Percentiles rank a stretch among this genome's conserved stretches.
phyloP scores from a whole-genome alignment of 2,888 invertebrate species.

The Mesorhabditis sp. region DNA sequence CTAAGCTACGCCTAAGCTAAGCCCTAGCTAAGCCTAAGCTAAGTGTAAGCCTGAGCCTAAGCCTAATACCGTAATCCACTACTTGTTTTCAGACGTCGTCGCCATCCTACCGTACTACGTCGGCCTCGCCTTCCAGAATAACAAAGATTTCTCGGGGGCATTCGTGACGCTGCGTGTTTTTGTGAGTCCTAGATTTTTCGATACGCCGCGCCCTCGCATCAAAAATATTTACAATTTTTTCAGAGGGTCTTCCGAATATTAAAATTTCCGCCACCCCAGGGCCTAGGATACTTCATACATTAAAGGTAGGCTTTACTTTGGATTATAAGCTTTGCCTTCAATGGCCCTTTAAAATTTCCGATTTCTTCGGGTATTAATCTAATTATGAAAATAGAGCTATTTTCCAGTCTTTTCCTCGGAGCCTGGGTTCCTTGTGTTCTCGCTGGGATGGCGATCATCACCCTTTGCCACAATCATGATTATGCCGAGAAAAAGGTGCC shows the following conservation, averaged over 20 bases:
- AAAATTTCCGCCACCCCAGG: slow-evolving; percentile 97
- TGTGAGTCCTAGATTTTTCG: slow-evolving; percentile 46
- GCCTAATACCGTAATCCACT: too few relatives aligned
- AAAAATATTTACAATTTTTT: slow-evolving; percentile 18
- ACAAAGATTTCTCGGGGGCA: slow-evolving; percentile 77
- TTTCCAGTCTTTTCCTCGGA: slow-evolving; percentile 52
- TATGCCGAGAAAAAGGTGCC: slow-evolving; percentile 82
- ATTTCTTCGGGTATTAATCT: too few relatives aligned
- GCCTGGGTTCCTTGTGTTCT: slow-evolving; percentile 96
- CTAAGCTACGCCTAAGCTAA: too few relatives aligned
- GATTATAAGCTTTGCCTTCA: too few relatives aligned
- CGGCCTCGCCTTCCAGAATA: slow-evolving; percentile 76
- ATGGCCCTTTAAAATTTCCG: too few relatives aligned
- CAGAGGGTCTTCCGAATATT: slow-evolving; percentile 95
- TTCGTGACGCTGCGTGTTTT: slow-evolving; percentile 98
- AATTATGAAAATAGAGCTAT: too few relatives aligned
- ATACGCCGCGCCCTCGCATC: background rate
- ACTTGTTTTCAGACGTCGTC: slow-evolving; percentile 74
- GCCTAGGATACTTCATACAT: slow-evolving; percentile 95
- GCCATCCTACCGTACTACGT: slow-evolving; percentile 99
- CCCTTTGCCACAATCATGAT: slow-evolving; percentile 96
- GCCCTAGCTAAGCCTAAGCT: too few relatives aligned
- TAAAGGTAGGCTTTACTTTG: slow-evolving; percentile 67
- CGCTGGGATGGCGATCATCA: slow-evolving; percentile 98
- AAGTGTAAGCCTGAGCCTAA: too few relatives aligned